Conservation (phyloP, 2,797 vertebrate genomes). For the Hapalemur alaotrensis region DNA sequence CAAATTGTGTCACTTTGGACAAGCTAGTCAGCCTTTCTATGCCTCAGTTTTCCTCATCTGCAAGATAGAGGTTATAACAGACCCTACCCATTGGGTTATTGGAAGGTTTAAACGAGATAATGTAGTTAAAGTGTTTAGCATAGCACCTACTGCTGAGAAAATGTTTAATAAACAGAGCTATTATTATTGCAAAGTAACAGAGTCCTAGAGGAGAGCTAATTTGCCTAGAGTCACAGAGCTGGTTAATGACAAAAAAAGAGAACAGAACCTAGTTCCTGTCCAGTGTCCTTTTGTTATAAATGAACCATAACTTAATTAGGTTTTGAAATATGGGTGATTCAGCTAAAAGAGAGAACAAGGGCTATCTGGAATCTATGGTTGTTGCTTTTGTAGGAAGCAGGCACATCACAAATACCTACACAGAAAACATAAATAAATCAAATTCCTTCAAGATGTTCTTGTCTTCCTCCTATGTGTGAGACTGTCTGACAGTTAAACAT, state of each 20-base stretch:
- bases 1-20: background rate
- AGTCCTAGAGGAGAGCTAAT: background rate
- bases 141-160: background rate
- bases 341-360: background rate
- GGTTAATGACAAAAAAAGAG: background rate
- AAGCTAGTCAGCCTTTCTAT: background rate
- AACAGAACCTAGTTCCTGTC: background rate
- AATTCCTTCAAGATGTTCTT: background rate
- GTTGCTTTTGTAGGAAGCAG: conserved; percentile 14
- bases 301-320: background rate
- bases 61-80: background rate
- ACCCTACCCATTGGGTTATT: background rate
- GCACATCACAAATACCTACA: background rate
- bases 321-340: background rate
- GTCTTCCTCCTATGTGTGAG: background rate
- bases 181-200: background rate
- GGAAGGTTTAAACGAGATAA: background rate
- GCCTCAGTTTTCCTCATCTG: background rate
- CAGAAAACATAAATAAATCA: conserved; percentile 10
- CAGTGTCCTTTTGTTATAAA: conserved; percentile 1
- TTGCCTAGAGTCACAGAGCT: background rate
- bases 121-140: background rate
- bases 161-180: background rate
- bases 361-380: background rate
- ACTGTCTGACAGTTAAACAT: background rate